Evolutionary conservation across 2,797 vertebrate genomes (phyloP).

Genomic region (Melanotaenia boesemani): DNA sequence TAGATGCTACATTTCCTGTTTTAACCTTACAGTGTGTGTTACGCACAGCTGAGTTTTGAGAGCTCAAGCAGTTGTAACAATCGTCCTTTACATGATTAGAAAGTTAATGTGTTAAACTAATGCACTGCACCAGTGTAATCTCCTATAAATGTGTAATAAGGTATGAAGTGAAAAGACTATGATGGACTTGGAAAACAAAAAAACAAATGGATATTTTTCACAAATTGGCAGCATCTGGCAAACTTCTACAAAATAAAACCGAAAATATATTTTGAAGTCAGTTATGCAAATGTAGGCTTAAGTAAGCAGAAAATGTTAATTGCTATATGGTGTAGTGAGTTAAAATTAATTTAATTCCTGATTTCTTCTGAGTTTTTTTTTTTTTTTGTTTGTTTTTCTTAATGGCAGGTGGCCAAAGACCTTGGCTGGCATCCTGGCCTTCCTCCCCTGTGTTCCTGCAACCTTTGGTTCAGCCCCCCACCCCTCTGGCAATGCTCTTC

Average conservation of each 20-base stretch:
- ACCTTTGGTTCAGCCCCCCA: slow-evolving; percentile 78
- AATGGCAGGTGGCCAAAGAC: slow-evolving; percentile 91
- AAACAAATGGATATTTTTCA: slow-evolving; percentile 11
- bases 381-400: slow-evolving; percentile 17
- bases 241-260: slow-evolving; percentile 36
- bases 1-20: not conserved
- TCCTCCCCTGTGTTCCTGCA: slow-evolving; percentile 85
- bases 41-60: not conserved
- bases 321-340: slow-evolving; percentile 44
- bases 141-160: not conserved
- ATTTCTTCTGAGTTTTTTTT: slow-evolving; percentile 6
- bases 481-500: slow-evolving; percentile 47
- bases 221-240: slow-evolving; percentile 31
- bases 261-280: slow-evolving; percentile 31
- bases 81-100: not conserved
- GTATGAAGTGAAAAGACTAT: slow-evolving; percentile 7
- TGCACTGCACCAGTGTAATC: not conserved
- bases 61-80: not conserved
- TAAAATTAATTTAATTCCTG: not conserved
- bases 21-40: not conserved
- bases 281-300: slow-evolving; percentile 52
- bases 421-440: slow-evolving; percentile 88
- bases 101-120: not conserved
- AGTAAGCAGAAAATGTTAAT: slow-evolving; percentile 41
- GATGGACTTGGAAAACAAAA: not conserved